Base-by-base conservation (phyloP, 92 coral and sea anemone species). In the Isaurus tuberculatus region DNA sequence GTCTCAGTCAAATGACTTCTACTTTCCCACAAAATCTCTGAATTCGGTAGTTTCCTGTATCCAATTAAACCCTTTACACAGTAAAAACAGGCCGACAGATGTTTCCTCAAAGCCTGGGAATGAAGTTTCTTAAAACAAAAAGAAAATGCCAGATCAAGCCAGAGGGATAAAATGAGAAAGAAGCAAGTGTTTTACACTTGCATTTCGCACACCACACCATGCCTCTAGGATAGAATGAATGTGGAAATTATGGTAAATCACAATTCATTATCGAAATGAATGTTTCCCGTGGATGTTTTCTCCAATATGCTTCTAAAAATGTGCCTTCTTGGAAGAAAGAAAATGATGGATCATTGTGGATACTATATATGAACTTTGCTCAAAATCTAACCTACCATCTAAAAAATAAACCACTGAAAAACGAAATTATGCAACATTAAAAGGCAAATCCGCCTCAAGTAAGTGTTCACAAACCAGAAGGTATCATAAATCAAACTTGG, bases 211-310 rank as follows among this genome's bases (percentile, higher is more conserved):
- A 44, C 58, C 22, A 11, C 1, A 51, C 60, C 22, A 22, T 51
- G 60, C 22, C 60, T 51, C 60, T 51, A 17, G 22, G 26, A 7
- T 7, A 15, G 60, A 51, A 22, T 51, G 25, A 51, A 51, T 51
- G 60, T 5, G 22, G 7, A 51, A 51, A 51, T 51, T 15, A 51
- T 7, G 60, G 20, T 16, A 5, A 51, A 51, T 51, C 22, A 51
- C 60, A 51, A 20, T 51, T 51, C 26, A 51, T 19, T 51, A 51
- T 22, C 60, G 60, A 51, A 16, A 51, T 51, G 26, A 17, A 51
- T 51, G 60, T 51, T 51, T 51, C 60, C 7, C 60, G 60, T 51
- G 60, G 60, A 51, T 51, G 22, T 51, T 17, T 51, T 51, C 60
- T 22, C 22, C 15, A 51, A 51, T 51, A 51, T 51, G 20, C 60